Conservation (phyloP, 2,888 invertebrate species). For the Agrochola macilenta region DNA sequence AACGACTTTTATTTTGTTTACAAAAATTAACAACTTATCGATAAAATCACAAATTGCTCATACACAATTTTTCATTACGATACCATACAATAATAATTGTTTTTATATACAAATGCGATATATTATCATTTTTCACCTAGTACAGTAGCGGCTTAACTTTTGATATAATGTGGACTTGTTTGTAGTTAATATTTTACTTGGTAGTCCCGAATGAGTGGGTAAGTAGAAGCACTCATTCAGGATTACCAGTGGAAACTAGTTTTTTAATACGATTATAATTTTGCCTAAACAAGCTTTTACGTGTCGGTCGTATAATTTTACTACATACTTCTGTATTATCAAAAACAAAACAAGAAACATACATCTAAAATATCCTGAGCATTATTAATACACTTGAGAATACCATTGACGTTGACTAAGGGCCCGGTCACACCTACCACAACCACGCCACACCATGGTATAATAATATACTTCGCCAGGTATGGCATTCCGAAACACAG, state of each 20-base stretch:
- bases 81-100: slow-evolving; percentile 58
- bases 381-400: neutral
- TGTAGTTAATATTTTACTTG: slow-evolving; percentile 12
- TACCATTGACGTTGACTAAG: neutral
- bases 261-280: neutral
- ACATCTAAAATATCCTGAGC: neutral
- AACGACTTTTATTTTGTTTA: slow-evolving; percentile 75
- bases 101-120: slow-evolving; percentile 61
- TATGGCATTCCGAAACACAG: no score
- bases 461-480: no score
- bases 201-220: no score
- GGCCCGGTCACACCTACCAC: no score
- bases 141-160: slow-evolving; percentile 16
- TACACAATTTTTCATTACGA: slow-evolving; percentile 64
- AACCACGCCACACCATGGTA: no score
- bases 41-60: slow-evolving; percentile 73
- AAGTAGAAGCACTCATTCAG: slow-evolving; percentile 23
- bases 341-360: neutral
- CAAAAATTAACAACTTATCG: slow-evolving; percentile 77
- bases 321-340: neutral
- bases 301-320: no score
- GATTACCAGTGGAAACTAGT: slow-evolving; percentile 17
- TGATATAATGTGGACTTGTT: slow-evolving; percentile 15
- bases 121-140: slow-evolving; percentile 16
- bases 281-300: slow-evolving; percentile 6